Conservation (phyloP, 2,888 invertebrate genomes). For the Heliothis peltigera region DNA sequence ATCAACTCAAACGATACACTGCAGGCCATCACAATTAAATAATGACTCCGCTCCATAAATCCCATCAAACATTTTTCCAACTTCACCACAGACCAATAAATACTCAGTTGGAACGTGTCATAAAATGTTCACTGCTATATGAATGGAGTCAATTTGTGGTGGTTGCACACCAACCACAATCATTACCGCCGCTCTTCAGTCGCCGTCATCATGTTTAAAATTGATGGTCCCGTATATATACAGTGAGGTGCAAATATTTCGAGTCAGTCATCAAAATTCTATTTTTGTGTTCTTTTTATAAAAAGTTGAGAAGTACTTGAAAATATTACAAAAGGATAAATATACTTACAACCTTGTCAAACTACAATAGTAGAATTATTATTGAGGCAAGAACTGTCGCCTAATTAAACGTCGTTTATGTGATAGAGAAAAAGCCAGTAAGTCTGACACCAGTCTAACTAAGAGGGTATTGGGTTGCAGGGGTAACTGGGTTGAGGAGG, state of each 20-base stretch:
- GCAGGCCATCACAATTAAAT: constrained; percentile 3
- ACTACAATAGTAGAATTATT: too few relatives aligned
- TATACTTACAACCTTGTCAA: too few relatives aligned
- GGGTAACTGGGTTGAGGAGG: too few relatives aligned
- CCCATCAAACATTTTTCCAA: constrained; percentile 49
- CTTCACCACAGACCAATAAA: constrained; percentile 58
- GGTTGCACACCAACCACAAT: constrained; percentile 64
- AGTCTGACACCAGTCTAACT: too few relatives aligned
- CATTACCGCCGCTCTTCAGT: constrained; percentile 58
- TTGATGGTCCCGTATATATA: constrained; percentile 32
- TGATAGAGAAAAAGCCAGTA: too few relatives aligned
- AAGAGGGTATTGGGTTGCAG: too few relatives aligned
- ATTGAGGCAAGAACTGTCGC: too few relatives aligned
- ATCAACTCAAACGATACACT: neutral
- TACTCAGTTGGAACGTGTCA: constrained; percentile 51
- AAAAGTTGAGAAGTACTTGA: too few relatives aligned
- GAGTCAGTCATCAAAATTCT: neutral
- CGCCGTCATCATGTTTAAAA: constrained; percentile 58
- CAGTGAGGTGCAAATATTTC: neutral
- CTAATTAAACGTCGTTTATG: too few relatives aligned
- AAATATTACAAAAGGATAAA: too few relatives aligned
- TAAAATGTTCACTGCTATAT: constrained; percentile 61
- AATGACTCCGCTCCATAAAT: constrained; percentile 32
- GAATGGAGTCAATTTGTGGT: constrained; percentile 70
- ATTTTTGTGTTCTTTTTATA: too few relatives aligned